Evolutionary conservation across 2,888 invertebrate species (phyloP).

Genomic region (Cerastis leucographa): DNA sequence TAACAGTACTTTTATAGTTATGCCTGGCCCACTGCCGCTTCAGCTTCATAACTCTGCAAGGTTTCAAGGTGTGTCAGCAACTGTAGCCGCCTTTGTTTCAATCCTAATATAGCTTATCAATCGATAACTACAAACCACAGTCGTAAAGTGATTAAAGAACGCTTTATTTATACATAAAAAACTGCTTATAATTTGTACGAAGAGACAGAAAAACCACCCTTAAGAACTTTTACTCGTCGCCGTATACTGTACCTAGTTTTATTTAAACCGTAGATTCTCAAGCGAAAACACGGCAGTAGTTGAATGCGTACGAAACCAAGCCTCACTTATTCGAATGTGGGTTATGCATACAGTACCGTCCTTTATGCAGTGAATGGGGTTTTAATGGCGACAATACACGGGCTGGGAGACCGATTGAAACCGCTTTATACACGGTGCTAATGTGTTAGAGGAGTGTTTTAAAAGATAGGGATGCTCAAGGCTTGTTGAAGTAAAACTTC

Average conservation of each 20-base stretch:
- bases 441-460: constrained; percentile 8
- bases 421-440: constrained; percentile 30
- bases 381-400: constrained; percentile 56
- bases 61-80: accelerated
- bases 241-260: neutral
- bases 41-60: no score
- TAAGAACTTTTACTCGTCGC: no score
- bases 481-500: no score
- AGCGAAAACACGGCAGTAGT: constrained; percentile 17
- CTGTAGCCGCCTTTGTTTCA: no score
- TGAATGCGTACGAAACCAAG: constrained; percentile 25
- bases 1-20: no score
- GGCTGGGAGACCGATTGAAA: constrained; percentile 23
- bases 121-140: no score
- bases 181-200: neutral
- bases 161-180: no score
- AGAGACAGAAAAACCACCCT: neutral
- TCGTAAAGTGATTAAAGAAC: no score
- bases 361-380: constrained; percentile 51
- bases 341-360: constrained; percentile 42
- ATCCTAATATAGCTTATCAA: no score
- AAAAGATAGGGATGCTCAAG: neutral
- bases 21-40: no score
- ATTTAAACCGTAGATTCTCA: constrained; percentile 4
- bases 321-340: constrained; percentile 25